These are phyloP conservation scores for Branchipolynoe longqiensis DNA, from an alignment of 2,888 invertebrate genomes.

Conservation along the genomic window DNA sequence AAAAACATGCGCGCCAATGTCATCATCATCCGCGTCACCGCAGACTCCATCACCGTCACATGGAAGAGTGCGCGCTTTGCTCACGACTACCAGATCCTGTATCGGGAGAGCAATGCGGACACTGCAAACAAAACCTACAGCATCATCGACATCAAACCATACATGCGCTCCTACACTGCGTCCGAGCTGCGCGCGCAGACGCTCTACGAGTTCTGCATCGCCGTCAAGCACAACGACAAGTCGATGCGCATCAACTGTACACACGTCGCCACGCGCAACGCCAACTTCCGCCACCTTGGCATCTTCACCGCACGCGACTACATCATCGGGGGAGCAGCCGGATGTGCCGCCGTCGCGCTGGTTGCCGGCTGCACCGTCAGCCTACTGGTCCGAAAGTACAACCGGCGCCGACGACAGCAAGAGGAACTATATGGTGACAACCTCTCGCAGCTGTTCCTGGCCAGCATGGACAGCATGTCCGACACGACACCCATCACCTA, in stretches of 20 bases:
- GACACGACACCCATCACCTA: constrained; percentile 66
- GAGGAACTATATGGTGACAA: constrained; percentile 66
- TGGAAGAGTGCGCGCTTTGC: constrained; percentile 64
- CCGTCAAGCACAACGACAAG: constrained; percentile 59
- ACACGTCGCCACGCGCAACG: constrained; percentile 60
- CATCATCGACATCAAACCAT: constrained; percentile 64
- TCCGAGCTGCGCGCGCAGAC: constrained; percentile 64
- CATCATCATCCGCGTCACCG: constrained; percentile 64
- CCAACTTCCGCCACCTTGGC: constrained; percentile 37
- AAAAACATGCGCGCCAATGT: constrained; percentile 63
- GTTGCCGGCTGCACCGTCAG: constrained; percentile 44
- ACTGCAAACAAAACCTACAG: constrained; percentile 43
- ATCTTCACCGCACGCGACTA: constrained; percentile 58
- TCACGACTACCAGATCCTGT: constrained; percentile 66
- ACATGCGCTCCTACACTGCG: constrained; percentile 68
- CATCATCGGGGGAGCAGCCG: constrained; percentile 62
- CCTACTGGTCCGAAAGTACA: constrained; percentile 59
- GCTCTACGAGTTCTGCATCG: constrained; percentile 68
- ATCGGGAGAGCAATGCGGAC: constrained; percentile 49
- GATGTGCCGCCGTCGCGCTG: constrained; percentile 13
- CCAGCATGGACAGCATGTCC: constrained; percentile 65
- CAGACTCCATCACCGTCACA: constrained; percentile 66
- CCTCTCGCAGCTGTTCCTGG: constrained; percentile 66
- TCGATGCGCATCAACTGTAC: constrained; percentile 66
- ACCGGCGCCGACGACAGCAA: constrained; percentile 59